Evolutionary conservation across 2,888 invertebrate species (phyloP).

Genomic region (Terebella lapidaria): DNA sequence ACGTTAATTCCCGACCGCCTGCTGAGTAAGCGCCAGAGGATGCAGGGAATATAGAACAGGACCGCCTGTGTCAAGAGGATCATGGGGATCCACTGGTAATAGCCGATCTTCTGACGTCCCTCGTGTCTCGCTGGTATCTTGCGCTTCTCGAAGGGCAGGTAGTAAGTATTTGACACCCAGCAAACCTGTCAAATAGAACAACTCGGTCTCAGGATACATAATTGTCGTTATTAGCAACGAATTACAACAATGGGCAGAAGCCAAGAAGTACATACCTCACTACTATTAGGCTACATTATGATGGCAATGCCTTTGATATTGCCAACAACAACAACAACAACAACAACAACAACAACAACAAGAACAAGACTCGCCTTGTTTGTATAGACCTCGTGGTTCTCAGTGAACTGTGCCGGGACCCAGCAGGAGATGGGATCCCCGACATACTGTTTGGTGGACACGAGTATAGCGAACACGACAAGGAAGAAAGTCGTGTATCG

Average conservation of each 20-base stretch:
- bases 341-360: too few relatives aligned
- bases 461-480: conserved; percentile 85
- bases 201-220: neutral
- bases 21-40: conserved; percentile 53
- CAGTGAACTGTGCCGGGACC: conserved; percentile 57
- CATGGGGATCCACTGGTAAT: conserved; percentile 55
- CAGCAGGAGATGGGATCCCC: conserved; percentile 93
- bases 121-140: conserved; percentile 29
- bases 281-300: too few relatives aligned
- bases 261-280: too few relatives aligned
- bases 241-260: too few relatives aligned
- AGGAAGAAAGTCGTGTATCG: conserved; percentile 63
- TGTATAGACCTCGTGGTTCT: conserved; percentile 57
- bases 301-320: too few relatives aligned
- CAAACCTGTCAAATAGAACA: too few relatives aligned
- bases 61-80: conserved; percentile 36
- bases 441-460: conserved; percentile 91
- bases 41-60: conserved; percentile 48
- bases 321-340: too few relatives aligned
- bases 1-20: conserved; percentile 21
- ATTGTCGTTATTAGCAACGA: too few relatives aligned
- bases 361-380: too few relatives aligned
- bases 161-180: conserved; percentile 58
- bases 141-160: conserved; percentile 39
- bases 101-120: conserved; percentile 48